Conservation (phyloP, 1,140 invertebrate species). For the Thalassaphorura encarpata region DNA sequence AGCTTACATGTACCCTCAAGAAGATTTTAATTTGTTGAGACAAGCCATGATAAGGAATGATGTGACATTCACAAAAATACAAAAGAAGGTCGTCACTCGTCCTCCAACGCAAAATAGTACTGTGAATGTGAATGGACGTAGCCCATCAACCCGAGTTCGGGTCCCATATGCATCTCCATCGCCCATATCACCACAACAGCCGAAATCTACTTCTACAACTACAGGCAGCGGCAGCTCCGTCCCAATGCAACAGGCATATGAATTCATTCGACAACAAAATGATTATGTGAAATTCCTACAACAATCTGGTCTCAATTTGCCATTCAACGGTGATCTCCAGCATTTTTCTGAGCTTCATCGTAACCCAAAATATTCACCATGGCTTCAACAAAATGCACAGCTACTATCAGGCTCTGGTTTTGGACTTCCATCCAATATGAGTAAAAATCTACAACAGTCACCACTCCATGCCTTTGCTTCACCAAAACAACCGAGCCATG, state of each 20-base stretch:
- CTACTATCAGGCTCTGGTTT: conserved; percentile 7
- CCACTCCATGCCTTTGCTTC: conserved; percentile 20
- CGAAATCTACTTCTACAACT: too few species aligned
- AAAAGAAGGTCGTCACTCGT: background rate
- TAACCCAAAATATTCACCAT: conserved; percentile 15
- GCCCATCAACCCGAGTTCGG: background rate
- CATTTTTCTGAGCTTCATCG: background rate
- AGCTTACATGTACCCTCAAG: conserved; percentile 21
- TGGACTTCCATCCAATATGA: conserved; percentile 1
- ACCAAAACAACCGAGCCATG: conserved; percentile 15
- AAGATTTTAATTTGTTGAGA: conserved; percentile 27
- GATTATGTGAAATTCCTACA: conserved; percentile 28
- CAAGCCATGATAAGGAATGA: conserved; percentile 28
- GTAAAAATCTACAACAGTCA: background rate
- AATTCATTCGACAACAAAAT: conserved; percentile 27
- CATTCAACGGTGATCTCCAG: background rate
- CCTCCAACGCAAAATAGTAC: background rate
- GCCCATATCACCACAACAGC: background rate
- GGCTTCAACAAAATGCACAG: conserved; percentile 23
- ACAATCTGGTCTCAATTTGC: conserved; percentile 23
- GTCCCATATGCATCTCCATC: background rate
- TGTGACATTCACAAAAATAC: conserved; percentile 29
- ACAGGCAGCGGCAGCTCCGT: too few species aligned
- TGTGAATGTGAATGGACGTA: too few species aligned
- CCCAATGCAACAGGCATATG: conserved; percentile 14